Evolutionary conservation across 37 sponge, comb jelly and placozoan species (phyloP).

Genomic region (Mnemiopsis leidyi): DNA sequence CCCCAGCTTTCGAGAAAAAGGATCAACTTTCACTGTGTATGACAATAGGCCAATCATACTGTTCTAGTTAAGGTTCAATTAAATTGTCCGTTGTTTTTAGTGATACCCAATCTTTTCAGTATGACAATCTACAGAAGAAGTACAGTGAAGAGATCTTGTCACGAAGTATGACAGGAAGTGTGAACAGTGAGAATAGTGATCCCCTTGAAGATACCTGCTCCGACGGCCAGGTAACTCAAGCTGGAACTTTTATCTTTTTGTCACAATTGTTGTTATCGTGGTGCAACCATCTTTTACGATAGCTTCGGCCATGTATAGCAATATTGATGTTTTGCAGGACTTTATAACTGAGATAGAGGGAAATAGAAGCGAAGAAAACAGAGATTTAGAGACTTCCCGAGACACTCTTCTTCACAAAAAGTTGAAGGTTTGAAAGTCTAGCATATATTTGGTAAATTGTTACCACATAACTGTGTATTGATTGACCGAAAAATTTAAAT

Average conservation of each 20-base stretch:
- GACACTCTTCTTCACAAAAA: constrained; percentile 30
- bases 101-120: neutral
- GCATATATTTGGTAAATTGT: too few relatives aligned
- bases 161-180: neutral
- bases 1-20: neutral
- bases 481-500: too few relatives aligned
- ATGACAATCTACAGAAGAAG: constrained; percentile 60
- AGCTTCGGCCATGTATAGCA: too few relatives aligned
- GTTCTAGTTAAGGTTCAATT: too few relatives aligned
- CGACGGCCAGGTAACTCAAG: constrained; percentile 3
- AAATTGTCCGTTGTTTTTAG: too few relatives aligned
- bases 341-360: constrained; percentile 63
- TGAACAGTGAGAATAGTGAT: constrained; percentile 37
- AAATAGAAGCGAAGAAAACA: constrained; percentile 48
- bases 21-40: neutral
- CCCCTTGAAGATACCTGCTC: constrained; percentile 35
- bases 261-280: too few relatives aligned
- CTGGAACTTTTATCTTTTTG: too few relatives aligned
- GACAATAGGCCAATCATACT: neutral
- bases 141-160: constrained; percentile 54
- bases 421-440: constrained; percentile 31
- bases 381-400: constrained; percentile 16
- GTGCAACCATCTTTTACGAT: too few relatives aligned
- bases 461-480: too few relatives aligned
- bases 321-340: neutral